Conservation (phyloP, 2,113 vertebrate species). For the Pluvianellus socialis region DNA sequence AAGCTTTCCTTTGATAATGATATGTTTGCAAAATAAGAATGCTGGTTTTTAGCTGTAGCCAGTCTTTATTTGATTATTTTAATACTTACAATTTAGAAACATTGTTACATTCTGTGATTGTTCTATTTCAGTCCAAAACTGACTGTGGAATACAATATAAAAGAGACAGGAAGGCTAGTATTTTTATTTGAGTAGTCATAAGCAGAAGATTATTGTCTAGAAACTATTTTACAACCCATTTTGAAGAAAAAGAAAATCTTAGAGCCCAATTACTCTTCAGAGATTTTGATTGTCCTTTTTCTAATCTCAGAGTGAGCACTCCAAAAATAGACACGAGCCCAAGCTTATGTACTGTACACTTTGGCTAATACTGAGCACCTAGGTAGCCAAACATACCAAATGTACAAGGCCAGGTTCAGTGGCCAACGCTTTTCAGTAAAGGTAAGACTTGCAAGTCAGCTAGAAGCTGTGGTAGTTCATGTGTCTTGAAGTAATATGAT, state of each 20-base stretch:
- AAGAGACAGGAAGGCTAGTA: neutral
- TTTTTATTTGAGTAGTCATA: neutral
- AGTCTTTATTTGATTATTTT: neutral
- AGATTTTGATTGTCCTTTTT: neutral
- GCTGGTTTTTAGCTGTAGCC: neutral
- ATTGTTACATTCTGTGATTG: neutral
- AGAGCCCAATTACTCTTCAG: neutral
- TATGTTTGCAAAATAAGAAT: neutral
- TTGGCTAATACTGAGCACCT: neutral
- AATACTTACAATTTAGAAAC: neutral
- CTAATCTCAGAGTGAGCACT: neutral
- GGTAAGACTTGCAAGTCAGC: neutral
- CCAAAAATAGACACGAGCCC: neutral
- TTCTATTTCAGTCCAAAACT: neutral
- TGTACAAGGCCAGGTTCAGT: neutral
- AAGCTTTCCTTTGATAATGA: neutral
- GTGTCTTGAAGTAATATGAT: neutral
- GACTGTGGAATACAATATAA: neutral
- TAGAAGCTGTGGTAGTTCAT: neutral
- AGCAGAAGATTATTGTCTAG: neutral
- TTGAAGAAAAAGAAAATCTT: neutral
- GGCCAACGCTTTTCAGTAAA: neutral
- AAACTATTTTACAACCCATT: neutral
- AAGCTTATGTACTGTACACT: neutral
- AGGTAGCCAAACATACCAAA: neutral